phyloP scores from a whole-genome alignment of 2,797 vertebrate species.

The Natrix natrix region DNA sequence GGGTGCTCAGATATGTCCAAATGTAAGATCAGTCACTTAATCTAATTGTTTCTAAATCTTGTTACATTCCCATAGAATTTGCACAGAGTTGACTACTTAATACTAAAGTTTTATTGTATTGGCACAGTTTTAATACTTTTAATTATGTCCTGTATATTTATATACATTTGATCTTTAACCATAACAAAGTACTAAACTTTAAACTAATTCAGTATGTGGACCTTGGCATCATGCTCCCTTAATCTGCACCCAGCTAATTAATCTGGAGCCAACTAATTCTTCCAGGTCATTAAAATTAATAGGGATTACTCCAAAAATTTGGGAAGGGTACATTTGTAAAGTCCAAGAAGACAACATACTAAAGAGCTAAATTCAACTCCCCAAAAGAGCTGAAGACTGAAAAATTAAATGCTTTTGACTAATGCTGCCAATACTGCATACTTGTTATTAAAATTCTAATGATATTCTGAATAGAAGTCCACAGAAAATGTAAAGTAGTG shows the following conservation, averaged over 20 bases:
- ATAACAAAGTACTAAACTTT: not conserved
- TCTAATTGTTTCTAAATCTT: not conserved
- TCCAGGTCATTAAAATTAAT: not conserved
- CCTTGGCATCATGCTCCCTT: not conserved
- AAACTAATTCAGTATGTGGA: constrained; percentile 4
- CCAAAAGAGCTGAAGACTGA: not conserved
- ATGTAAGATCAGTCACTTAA: not conserved
- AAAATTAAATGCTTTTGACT: not conserved
- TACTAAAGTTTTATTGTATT: not conserved
- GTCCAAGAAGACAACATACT: not conserved
- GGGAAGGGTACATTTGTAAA: not conserved
- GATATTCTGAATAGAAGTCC: not conserved
- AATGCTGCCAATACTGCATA: not conserved
- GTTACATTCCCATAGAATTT: not conserved
- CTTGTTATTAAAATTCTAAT: not conserved
- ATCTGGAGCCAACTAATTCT: not conserved
- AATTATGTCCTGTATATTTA: not conserved
- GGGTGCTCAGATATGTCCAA: not conserved
- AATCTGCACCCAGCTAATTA: not conserved
- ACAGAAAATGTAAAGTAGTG: not conserved
- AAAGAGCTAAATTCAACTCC: not conserved
- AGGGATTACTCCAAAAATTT: not conserved
- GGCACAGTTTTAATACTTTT: not conserved
- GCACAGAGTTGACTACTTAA: not conserved
- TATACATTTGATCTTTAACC: not conserved